Conservation (phyloP, 2,888 invertebrate genomes). For the Adineta ricciae region DNA sequence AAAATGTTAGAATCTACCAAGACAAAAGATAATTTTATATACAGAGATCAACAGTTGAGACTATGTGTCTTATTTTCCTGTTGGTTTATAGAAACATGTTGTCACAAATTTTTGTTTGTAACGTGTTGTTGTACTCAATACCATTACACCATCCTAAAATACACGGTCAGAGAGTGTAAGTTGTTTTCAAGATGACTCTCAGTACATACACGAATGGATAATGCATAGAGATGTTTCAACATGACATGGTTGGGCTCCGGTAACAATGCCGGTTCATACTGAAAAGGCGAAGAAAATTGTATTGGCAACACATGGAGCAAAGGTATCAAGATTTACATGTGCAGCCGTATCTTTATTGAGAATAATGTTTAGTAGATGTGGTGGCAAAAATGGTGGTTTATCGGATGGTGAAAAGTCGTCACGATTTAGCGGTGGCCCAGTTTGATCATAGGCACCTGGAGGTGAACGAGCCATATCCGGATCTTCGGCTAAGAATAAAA, state of each 20-base stretch:
- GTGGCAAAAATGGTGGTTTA: conserved; percentile 90
- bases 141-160: conserved; percentile 86
- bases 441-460: conserved; percentile 60
- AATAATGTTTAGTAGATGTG: conserved; percentile 93
- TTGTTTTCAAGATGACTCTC: neutral
- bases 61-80: neutral
- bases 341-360: conserved; percentile 84
- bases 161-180: conserved; percentile 34
- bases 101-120: conserved; percentile 99
- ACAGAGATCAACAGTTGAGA: neutral
- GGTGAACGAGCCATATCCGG: conserved; percentile 38
- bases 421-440: conserved; percentile 86
- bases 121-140: conserved; percentile 90
- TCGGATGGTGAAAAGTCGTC: conserved; percentile 59
- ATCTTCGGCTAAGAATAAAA: neutral
- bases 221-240: conserved; percentile 96
- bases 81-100: conserved; percentile 92
- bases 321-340: conserved; percentile 40
- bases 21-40: neutral
- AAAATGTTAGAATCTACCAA: neutral
- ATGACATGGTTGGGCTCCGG: conserved; percentile 99
- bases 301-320: neutral
- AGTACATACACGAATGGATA: conserved; percentile 72
- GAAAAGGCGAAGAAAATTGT: conserved; percentile 35
- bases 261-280: conserved; percentile 93